Base-by-base conservation (phyloP, 2,113 vertebrate genomes). In the Micromys minutus region DNA sequence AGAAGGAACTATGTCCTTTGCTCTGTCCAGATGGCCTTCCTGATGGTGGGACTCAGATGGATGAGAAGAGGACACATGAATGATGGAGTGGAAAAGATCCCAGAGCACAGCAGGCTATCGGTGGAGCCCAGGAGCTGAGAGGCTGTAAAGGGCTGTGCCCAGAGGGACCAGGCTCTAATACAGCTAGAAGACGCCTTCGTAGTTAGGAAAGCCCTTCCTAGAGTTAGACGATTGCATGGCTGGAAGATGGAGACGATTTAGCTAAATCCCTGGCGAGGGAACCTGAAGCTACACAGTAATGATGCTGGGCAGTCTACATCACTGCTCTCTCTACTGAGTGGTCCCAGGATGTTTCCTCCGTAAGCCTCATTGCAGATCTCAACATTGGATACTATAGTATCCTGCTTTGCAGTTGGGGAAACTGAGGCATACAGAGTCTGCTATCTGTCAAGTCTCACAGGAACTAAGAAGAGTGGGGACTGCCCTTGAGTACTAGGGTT, bases 331-430 rank as follows among this genome's bases (percentile, higher is more conserved):
- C 71, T 47, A 90, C 95, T 24, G 55, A 69, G 57, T 2, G 16
- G 17, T n/a, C 67, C 71, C 0, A 0, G 69, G 39, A 69, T 36
- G 21, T 63, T 75, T 7, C 24, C 61, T 50, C 50, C 79, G 52
- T 77, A 77, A 45, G 79, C 76, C 61, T 77, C 59, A 3, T n/a
- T 12, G 7, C 45, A 55, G 76, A 67, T 7, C 57, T 63, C 45
- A 15, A 31, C 57, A 0, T 34, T 2, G 10, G 67, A 3, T 1
- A 1, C 52, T 16, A 0, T 22, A 7, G 39, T 36, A 1, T 4
- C 34, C 50, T 39, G 75, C 55, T 31, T 87, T 74, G 61, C 52
- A 79, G 72, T 61, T 24, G 19, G 21, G 16, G 69, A 87, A 16
- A 50, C 79, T 55, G 76, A 94, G 79, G 90, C 84, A 4, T 24